Base-by-base conservation (phyloP, 2,113 vertebrate genomes). In the Rhineura floridana region DNA sequence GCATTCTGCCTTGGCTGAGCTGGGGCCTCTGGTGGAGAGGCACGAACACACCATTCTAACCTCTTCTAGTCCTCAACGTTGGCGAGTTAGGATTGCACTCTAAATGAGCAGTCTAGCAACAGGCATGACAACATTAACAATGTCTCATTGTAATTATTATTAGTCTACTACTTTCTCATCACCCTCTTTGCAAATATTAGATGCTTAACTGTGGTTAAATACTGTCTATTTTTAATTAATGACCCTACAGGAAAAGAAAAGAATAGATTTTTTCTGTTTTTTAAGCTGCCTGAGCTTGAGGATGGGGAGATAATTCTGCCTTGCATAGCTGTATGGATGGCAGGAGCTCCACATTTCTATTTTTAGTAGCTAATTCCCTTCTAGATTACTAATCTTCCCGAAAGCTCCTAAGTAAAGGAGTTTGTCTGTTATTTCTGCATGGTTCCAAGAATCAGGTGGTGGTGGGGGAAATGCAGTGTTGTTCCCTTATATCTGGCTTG, bases 341-440 rank as follows among this genome's bases (percentile, higher is more conserved):
- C 72, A 87, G 85, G 63, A 87, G 62, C 87, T 21, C 4, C 46
- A 19, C 88, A 63, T 92, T 93, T 94, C 91, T 59, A 95, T 90
- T 94, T 95, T 89, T 81, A 90, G 84, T 84, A 83, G 79, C 88
- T 87, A 76, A 91, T 94, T 93, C 84, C 93, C 92, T 90, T 55
- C 0, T 2, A 90, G 86, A 84, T 89, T 87, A 55, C 6, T 93
- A 90, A 84, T 84, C 44, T 87, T 82, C 75, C 90, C 0, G 0
- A 89, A 90, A 87, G 80, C 75, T 89, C 46, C 87, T 84, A 78
- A 92, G 82, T 39, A 93, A 83, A 91, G 62, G 36, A 89, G 73
- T 55, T 73, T 55, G 79, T 0, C 0, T 78, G 33, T 90, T 62
- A 52, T 92, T 93, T 94, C 67, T 91, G 28, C 52, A 67, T 86